Conservation (phyloP, 2,888 invertebrate genomes). For the Drosophila ustulata region DNA sequence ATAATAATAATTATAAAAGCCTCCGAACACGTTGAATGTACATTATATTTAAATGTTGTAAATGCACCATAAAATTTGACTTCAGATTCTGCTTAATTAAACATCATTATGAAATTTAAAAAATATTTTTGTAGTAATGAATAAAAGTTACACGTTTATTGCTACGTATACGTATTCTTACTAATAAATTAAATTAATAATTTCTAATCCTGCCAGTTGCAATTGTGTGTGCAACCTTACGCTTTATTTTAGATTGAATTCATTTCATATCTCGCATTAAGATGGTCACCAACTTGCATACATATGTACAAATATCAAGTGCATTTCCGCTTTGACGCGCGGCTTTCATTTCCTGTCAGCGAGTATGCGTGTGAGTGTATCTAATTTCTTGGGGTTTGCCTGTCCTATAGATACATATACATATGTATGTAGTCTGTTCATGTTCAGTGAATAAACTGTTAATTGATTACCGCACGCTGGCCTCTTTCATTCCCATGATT, state of each 20-base stretch:
- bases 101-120: not conserved
- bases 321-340: constrained; percentile 34
- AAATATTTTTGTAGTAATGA: not conserved
- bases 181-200: not conserved
- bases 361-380: constrained; percentile 6
- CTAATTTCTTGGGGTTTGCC: constrained; percentile 28
- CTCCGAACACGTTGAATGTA: not conserved
- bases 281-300: constrained; percentile 1
- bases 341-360: constrained; percentile 24
- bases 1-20: constrained; percentile 4
- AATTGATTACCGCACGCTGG: constrained; percentile 42
- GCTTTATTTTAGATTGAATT: constrained; percentile 7
- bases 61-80: not conserved
- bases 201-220: not conserved
- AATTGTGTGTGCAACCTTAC: not conserved
- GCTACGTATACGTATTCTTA: not conserved
- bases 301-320: constrained; percentile 15
- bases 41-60: not conserved
- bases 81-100: not conserved
- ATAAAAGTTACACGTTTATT: not conserved
- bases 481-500: not conserved
- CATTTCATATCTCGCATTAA: constrained; percentile 4
- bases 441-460: constrained; percentile 59
- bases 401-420: constrained; percentile 6
- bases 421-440: constrained; percentile 11